Evolutionary conservation across 1,140 invertebrate genomes (phyloP).

Genomic region (Brachionus rotundiformis): DNA sequence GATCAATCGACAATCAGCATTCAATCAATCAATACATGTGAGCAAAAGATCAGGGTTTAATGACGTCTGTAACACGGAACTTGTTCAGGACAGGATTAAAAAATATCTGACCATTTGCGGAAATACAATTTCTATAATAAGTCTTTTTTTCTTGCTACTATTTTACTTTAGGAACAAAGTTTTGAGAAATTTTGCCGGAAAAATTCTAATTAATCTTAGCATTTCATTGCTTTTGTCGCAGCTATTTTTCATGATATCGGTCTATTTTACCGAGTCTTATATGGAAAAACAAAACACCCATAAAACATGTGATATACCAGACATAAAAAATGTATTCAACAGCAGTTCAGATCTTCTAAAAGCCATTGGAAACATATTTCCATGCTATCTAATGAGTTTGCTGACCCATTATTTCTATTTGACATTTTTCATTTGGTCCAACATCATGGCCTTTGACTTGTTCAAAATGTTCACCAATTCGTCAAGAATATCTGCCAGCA

Average conservation of each 20-base stretch:
- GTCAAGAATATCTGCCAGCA: background rate
- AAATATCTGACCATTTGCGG: background rate
- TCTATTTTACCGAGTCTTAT: background rate
- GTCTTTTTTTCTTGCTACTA: background rate
- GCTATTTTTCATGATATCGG: constrained; percentile 6
- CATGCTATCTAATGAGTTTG: background rate
- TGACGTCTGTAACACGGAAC: background rate
- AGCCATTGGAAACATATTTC: background rate
- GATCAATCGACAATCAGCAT: background rate
- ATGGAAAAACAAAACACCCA: background rate
- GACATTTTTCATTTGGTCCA: background rate
- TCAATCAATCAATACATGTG: background rate
- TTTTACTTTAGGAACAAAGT: background rate
- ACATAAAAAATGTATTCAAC: background rate
- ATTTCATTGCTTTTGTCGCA: constrained; percentile 17
- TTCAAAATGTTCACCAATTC: constrained; percentile 17
- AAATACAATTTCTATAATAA: background rate
- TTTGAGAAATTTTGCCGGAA: constrained; percentile 1
- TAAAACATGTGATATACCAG: background rate
- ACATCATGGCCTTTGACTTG: constrained; percentile 8
- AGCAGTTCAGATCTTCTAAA: background rate
- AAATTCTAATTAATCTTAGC: background rate
- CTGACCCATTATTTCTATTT: constrained; percentile 22
- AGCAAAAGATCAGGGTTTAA: background rate
- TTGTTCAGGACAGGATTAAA: background rate